Evolutionary conservation across 2,113 vertebrate genomes (phyloP), one percentile per base, ranked within the genome.

Genomic region (Lampris megalopsis): DNA sequence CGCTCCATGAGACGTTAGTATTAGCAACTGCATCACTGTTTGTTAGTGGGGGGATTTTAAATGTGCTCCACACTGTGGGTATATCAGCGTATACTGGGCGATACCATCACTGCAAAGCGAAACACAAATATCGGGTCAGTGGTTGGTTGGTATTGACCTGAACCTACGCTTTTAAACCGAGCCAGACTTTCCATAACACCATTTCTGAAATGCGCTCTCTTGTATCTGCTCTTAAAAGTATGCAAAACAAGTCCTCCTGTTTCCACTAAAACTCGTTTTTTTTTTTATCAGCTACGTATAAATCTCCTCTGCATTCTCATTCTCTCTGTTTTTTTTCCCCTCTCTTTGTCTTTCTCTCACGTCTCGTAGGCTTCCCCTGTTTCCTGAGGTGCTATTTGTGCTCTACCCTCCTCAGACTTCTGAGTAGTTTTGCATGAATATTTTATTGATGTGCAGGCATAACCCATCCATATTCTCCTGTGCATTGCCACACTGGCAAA

Each of bases 371-470:
- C 65, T 74, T 84, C 68, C 58, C 75, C 52, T 38, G 1, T 83
- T 81, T 84, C 80, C 79, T 9, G 75, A 78, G 85, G 81, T 88
- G 79, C 79, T 85, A 77, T 89, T 80, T 88, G 82, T 83, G 80
- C 75, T 80, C 83, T 80, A 38, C 73, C 79, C 78, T 89, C 86
- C 75, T 87, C 78, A 70, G 81, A 81, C 83, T 69, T 89, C 83
- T 83, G 84, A 89, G 83, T 86, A 88, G 77, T 83, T 80, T 42
- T 40, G 7, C 82, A 91, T 92, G 72, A 92, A 92, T 92, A 91
- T 91, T 92, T 92, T 71, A 91, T 85, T 38, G 61, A 75, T 59
- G 11, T 67, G 77, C 80, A 54, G 83, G 81, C 82, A 62, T 38
- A 77, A 68, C 59, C 69, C 38, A 49, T 78, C 74, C 63, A 65